Base-by-base conservation (phyloP, 2,888 invertebrate species). In the Myathropa florea region DNA sequence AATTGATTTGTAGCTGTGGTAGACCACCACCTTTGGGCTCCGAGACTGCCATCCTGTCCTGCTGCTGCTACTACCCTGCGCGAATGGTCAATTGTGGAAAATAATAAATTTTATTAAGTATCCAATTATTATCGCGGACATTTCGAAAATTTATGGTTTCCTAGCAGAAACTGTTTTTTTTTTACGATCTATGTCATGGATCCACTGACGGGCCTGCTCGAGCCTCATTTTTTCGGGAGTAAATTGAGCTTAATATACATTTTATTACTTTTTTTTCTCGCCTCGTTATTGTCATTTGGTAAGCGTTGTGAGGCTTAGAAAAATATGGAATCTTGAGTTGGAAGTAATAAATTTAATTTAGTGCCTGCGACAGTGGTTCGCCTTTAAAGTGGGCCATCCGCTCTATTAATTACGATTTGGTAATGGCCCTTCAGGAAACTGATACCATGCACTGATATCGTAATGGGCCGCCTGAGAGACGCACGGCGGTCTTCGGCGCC, bases 101-200 rank as follows among this genome's bases (percentile, higher is more conserved):
- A 86, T 86, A 86, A 86, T 86, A 86, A 86, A 86, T 86, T 86
- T 86, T 86, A 83, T 86, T 86, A 86, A 86, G 86, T 86, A 86
- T 75, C 86, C 86, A 86, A 86, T 86, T 86, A 86, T 86, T 86
- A 86, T 86, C 86, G 83, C 83, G 83, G 86, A 86, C 86, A 86
- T 86, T 86, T 75, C 60, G 83, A 73, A 83, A 83, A 86, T 86
- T 86, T 86, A 86, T 86, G 70, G 83, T 79, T 86, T 86, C 86
- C 86, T 78, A 78, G 68, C 82, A 75, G 83, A 75, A 86, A 78
- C 68, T 65, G 70, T 76, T 76, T 84, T 84, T 76, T 76, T 84
- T 84, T 84, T 81, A 82, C 68, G 82, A 82, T 70, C 71, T 63
- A 73, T 75, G 78, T 79, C 78, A 61, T 72, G 68, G 59, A 30